Base-by-base conservation (phyloP, 30 jellyfish, hydroid and myxozoan genomes). In the Nemopilema nomurai region DNA sequence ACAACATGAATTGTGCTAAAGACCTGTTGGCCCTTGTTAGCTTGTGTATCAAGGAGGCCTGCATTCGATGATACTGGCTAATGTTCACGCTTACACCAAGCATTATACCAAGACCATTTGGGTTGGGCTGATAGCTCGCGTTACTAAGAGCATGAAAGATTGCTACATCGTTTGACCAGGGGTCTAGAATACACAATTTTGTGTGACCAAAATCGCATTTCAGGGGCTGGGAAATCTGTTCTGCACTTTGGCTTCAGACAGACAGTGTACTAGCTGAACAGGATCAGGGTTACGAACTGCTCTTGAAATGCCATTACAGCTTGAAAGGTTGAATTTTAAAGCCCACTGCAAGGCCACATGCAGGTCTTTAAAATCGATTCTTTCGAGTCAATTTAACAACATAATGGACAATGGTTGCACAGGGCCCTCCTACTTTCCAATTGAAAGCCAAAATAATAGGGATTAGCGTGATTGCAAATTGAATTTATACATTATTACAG, bases 341-440 rank as follows among this genome's bases (percentile, higher is more conserved):
- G 57, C 27, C 76, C 78, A 53, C 31, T 53, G 78, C 27, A 52
- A 28, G n/a, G 65, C 65, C 57, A 75, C 87, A 53, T 80, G 81
- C 68, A 62, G 81, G 89, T 69, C 89, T 80, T 76, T 32, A 80
- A 32, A 67, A 69, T 22, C 89, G 68, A 67, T 68, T 74, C 82
- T 27, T 13, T 49, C 70, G 65, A 75, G 68, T 77, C 63, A 77
- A 77, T 75, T 51, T 9, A 50, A 64, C 51, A 69, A 71, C 64
- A 69, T 82, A 82, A 82, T 68, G 53, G 90, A 82, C 84, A 82
- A 82, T 82, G 83, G 90, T 25, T 51, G 49, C 64, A 64, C n/a
- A 30, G 27, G 83, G 90, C 53, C 90, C 89, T 80, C 89, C 89
- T 49, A 80, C 89, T 49, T 66, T 80, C 65, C 89, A 66, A 64